These are phyloP conservation scores for Bombus polaris DNA, from an alignment of 1,140 invertebrate species.

Conservation along the genomic window DNA sequence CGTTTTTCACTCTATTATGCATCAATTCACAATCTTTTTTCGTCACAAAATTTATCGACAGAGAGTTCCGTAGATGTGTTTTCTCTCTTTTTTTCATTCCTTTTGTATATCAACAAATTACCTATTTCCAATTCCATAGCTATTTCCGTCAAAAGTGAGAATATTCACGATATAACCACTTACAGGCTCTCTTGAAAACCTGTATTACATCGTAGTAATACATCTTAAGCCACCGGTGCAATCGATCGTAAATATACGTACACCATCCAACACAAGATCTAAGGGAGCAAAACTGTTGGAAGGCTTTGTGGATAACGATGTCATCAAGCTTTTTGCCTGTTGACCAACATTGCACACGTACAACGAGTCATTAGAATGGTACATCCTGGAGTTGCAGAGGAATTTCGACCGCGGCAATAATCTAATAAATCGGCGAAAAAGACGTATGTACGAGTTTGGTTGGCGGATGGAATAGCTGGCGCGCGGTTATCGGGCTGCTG, in stretches of 20 bases:
- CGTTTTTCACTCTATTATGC: too few relatives aligned
- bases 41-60: neutral
- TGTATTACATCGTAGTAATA: neutral
- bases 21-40: neutral
- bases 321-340: constrained; percentile 18
- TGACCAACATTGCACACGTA: neutral
- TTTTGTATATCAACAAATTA: too few relatives aligned
- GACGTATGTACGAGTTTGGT: constrained; percentile 15
- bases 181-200: neutral
- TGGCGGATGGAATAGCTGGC: constrained; percentile 28
- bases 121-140: neutral
- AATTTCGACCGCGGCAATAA: constrained; percentile 57
- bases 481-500: constrained; percentile 27
- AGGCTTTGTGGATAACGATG: constrained; percentile 36
- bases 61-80: too few relatives aligned
- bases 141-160: neutral
- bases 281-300: neutral
- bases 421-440: constrained; percentile 65
- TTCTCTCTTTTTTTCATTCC: too few relatives aligned
- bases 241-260: constrained; percentile 14
- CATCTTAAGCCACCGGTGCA: neutral
- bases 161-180: neutral
- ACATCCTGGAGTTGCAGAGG: neutral
- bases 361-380: constrained; percentile 25
- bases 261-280: neutral